Evolutionary conservation across 2,888 invertebrate species (phyloP).

Genomic region (Tiliacea aurago): DNA sequence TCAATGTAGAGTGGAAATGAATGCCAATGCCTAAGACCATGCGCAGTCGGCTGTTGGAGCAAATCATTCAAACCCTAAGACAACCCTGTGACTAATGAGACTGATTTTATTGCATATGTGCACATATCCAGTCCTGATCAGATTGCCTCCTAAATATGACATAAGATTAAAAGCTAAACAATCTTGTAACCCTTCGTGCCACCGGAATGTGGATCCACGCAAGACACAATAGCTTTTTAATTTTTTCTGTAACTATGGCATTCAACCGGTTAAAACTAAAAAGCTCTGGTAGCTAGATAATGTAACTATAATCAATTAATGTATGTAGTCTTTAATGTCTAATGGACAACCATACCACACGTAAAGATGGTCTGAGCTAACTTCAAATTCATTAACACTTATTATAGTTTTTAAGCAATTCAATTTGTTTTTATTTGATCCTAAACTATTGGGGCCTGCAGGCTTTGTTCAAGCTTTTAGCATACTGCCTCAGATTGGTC

Average conservation of each 20-base stretch:
- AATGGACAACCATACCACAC: conserved; percentile 4
- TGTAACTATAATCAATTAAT: not conserved
- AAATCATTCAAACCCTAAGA: not conserved
- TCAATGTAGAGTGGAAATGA: not conserved
- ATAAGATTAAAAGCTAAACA: not conserved
- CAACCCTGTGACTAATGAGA: not conserved
- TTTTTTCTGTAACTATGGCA: too few species aligned
- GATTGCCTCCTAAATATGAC: not conserved
- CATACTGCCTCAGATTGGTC: too few species aligned
- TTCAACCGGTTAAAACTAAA: not conserved
- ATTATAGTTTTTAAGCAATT: conserved; percentile 29
- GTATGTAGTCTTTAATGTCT: not conserved
- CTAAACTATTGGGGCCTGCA: not conserved
- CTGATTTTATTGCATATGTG: not conserved
- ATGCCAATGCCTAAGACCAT: not conserved
- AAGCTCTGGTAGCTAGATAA: not conserved
- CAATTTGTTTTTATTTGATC: not conserved
- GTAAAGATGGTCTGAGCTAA: conserved; percentile 2
- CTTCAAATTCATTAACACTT: conserved; percentile 1
- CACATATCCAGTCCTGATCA: not conserved
- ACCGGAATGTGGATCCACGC: too few species aligned
- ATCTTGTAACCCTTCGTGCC: too few species aligned
- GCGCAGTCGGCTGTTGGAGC: not conserved
- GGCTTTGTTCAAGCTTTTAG: not conserved
- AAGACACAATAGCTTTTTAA: too few species aligned